Evolutionary conservation across 2,888 invertebrate species (phyloP).

Genomic region (Epistrophella euchroma): DNA sequence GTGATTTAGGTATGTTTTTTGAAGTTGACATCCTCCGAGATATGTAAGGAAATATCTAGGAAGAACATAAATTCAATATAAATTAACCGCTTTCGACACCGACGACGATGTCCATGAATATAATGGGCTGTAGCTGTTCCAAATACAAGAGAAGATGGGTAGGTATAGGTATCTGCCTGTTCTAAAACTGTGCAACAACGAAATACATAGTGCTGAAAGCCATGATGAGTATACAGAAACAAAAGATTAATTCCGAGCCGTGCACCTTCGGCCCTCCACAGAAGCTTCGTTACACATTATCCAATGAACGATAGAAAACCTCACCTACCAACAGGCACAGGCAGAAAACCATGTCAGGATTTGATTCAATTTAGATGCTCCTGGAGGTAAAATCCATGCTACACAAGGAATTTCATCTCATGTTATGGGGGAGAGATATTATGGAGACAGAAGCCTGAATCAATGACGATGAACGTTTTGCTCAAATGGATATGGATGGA

Average conservation of each 20-base stretch:
- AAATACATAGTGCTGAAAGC: slow-evolving; percentile 10
- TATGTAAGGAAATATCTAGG: neutral
- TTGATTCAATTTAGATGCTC: slow-evolving; percentile 47
- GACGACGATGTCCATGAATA: slow-evolving; percentile 22
- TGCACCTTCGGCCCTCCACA: slow-evolving; percentile 3
- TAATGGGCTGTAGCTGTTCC: neutral
- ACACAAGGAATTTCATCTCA: neutral
- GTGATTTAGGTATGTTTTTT: neutral
- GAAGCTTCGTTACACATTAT: slow-evolving; percentile 7
- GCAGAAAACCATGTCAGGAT: slow-evolving; percentile 21
- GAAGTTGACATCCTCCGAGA: neutral
- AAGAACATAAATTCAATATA: slow-evolving; percentile 11
- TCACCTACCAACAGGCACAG: no score
- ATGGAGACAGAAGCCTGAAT: neutral
- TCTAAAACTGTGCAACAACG: slow-evolving; percentile 1
- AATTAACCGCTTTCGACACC: slow-evolving; percentile 11
- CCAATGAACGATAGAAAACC: slow-evolving; percentile 8
- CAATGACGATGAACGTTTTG: slow-evolving; percentile 9
- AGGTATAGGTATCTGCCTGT: no score
- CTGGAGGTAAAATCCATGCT: slow-evolving; percentile 15
- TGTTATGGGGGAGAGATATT: neutral
- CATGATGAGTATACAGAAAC: slow-evolving; percentile 32
- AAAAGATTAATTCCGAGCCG: slow-evolving; percentile 29
- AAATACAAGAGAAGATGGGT: neutral
- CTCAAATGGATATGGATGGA: slow-evolving; percentile 11